phyloP scores from a whole-genome alignment of 2,888 invertebrate genomes.

The Theodoxus fluviatilis region DNA sequence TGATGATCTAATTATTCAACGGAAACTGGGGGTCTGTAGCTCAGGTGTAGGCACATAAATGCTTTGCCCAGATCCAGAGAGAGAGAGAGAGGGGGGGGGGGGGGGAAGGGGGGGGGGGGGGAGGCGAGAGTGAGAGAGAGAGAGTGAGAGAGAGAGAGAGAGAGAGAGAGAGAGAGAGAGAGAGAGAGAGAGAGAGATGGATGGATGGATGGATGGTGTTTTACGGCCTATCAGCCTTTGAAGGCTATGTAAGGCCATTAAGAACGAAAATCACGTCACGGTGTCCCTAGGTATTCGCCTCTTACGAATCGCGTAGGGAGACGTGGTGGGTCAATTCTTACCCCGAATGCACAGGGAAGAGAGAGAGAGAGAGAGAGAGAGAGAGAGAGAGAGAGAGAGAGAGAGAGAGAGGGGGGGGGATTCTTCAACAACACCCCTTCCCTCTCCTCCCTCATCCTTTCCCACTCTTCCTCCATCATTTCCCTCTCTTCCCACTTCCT shows the following conservation, averaged over 20 bases:
- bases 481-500: neutral
- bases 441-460: neutral
- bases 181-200: slow-evolving; percentile 19
- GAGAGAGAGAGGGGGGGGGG: neutral
- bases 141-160: slow-evolving; percentile 31
- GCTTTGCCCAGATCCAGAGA: too few species aligned
- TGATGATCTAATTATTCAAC: too few species aligned
- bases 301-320: too few species aligned
- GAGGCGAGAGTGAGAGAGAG: neutral
- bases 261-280: too few species aligned
- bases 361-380: slow-evolving; percentile 30
- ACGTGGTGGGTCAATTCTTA: too few species aligned
- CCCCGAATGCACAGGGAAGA: too few species aligned
- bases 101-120: neutral
- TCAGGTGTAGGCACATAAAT: too few species aligned
- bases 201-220: too few species aligned
- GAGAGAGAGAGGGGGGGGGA: neutral
- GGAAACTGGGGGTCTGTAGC: too few species aligned
- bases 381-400: slow-evolving; percentile 19
- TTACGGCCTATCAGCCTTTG: too few species aligned
- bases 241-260: too few species aligned
- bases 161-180: slow-evolving; percentile 14
- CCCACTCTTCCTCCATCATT: neutral
- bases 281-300: too few species aligned
- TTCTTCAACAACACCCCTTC: neutral